Percentiles rank a stretch among this genome's conserved stretches.
phyloP scores from a whole-genome alignment of 2,113 vertebrate species.

The Psittacula cyanocephala region DNA sequence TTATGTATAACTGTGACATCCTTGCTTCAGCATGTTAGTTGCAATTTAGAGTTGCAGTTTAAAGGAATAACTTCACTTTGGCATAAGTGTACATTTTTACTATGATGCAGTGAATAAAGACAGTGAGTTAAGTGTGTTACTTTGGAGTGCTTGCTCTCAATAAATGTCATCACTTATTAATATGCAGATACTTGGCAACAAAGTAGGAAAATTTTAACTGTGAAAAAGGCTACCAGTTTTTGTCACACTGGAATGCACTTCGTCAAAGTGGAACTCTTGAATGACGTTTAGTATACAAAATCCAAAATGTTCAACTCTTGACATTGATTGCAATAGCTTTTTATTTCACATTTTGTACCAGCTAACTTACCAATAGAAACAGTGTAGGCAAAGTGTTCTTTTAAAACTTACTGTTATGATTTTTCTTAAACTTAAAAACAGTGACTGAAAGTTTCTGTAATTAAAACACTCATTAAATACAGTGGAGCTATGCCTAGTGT shows the following conservation, averaged over 20 bases:
- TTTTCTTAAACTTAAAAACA: background rate
- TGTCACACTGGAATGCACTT: background rate
- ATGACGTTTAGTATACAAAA: background rate
- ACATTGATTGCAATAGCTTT: background rate
- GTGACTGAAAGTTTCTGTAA: background rate
- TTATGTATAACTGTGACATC: conserved; percentile 46
- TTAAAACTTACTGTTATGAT: background rate
- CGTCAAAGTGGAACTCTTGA: background rate
- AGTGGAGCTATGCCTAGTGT: background rate
- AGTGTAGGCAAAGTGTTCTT: background rate
- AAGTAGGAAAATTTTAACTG: conserved; percentile 5
- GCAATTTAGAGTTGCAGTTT: conserved; percentile 38
- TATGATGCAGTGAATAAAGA: background rate
- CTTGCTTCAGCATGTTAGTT: conserved; percentile 45
- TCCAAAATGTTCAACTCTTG: background rate
- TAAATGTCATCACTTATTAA: conserved; percentile 44
- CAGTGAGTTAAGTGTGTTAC: background rate
- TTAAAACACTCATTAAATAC: background rate
- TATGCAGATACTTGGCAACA: conserved; percentile 9
- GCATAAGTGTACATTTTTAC: conserved; percentile 2
- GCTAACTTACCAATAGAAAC: conserved; percentile 6
- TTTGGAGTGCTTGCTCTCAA: conserved; percentile 13
- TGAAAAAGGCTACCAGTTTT: background rate
- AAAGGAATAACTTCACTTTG: conserved; percentile 41
- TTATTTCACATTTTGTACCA: background rate